Evolutionary conservation across 2,797 vertebrate genomes (phyloP), one percentile per base, ranked within the genome.

Genomic region (Cetoscarus ocellatus): DNA sequence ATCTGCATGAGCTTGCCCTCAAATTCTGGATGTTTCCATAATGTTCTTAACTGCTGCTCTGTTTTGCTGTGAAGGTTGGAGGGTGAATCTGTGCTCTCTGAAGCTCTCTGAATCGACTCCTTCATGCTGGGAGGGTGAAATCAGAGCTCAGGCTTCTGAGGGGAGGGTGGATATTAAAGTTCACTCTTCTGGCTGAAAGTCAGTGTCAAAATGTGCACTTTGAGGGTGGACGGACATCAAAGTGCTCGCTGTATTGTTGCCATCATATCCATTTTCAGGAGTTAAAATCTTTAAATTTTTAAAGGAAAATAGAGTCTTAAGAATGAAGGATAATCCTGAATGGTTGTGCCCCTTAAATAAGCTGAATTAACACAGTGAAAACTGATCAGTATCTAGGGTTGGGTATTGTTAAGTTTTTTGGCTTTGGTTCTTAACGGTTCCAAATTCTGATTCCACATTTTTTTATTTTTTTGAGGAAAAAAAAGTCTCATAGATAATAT

Each of bases 101-200:
- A 64, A 62, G 69, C 68, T 0, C 34, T 38, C 76, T 55, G 76
- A 53, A 47, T 60, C 3, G 57, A 19, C 58, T 19, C 52, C 70
- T 13, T 47, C 77, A 75, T 67, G 84, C 80, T 75, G 74, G 42
- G 68, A 54, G 59, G 56, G n/a, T 7, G 1, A 66, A 79, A 85
- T 84, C 86, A 79, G 85, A 82, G 82, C 38, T 1, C 42, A 3
- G 14, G 18, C 65, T 76, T 84, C 80, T 52, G 48, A 75, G 56
- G 18, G 70, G 61, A 63, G 63, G 53, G 7, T 15, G 43, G 72
- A 57, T 60, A 35, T 44, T 13, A 80, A 79, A 69, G 73, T 61
- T 61, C 77, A 76, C 52, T 69, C 64, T 69, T 71, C 69, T 38
- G 56, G 61, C 52, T 50, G 47, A 27, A 51, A 69, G 71, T 71